A percentile compares a stretch with the other conserved stretches of the same genome.
phyloP scores from a whole-genome alignment of 1,140 invertebrate species.

The Drosophila nebulosa region DNA sequence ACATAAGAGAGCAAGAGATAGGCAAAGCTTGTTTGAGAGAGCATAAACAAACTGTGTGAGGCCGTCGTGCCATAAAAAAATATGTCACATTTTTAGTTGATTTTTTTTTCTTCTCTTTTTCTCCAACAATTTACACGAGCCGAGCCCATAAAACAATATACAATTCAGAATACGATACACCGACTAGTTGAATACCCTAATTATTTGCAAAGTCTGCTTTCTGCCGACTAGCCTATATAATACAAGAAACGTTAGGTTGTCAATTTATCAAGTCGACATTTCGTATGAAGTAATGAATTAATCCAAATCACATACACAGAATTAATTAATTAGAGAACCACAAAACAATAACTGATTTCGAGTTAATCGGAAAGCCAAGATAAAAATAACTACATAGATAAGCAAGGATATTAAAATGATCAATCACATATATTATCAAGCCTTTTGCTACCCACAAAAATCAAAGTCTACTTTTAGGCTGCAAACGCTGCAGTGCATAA shows the following conservation, averaged over 20 bases:
- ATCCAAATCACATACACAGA: background rate
- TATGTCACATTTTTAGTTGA: slow-evolving; percentile 61
- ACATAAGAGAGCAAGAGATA: slow-evolving; percentile 14
- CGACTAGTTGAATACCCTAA: background rate
- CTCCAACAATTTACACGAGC: slow-evolving; percentile 48
- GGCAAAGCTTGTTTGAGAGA: slow-evolving; percentile 8
- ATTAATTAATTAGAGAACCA: background rate
- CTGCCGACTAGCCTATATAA: too few relatives aligned
- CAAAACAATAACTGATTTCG: background rate
- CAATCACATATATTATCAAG: too few relatives aligned
- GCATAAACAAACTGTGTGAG: slow-evolving; percentile 54
- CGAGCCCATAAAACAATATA: slow-evolving; percentile 68
- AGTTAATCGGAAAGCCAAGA: background rate
- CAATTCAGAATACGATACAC: slow-evolving; percentile 7
- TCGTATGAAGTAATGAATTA: background rate
- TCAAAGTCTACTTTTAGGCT: slow-evolving; percentile 4
- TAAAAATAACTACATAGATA: background rate
- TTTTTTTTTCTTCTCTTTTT: background rate
- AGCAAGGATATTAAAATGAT: background rate
- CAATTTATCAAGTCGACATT: background rate
- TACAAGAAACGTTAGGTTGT: too few relatives aligned
- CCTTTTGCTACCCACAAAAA: too few relatives aligned
- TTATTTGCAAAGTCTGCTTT: background rate
- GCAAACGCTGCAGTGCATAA: slow-evolving; percentile 31
- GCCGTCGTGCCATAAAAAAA: slow-evolving; percentile 55